Conservation (phyloP, 2,113 vertebrate species). For the Passer domesticus region DNA sequence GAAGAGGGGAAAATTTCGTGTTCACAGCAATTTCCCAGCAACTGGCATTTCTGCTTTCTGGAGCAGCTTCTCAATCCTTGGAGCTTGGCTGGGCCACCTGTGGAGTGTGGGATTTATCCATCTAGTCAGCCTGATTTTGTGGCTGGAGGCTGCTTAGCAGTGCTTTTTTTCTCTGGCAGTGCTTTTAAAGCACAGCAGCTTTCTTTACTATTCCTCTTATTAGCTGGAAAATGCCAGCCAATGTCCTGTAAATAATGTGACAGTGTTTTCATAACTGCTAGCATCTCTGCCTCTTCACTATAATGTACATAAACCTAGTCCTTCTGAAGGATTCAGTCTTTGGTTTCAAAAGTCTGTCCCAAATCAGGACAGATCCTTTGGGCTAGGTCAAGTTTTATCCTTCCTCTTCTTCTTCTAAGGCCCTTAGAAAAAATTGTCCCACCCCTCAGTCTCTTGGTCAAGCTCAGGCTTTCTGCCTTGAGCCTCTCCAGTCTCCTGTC, state of each 20-base stretch:
- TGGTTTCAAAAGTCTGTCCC: background rate
- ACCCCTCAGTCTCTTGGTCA: background rate
- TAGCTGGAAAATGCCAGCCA: background rate
- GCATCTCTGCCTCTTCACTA: background rate
- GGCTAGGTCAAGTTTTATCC: background rate
- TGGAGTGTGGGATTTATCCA: rapidly evolving
- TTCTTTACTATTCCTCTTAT: background rate
- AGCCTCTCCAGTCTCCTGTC: background rate
- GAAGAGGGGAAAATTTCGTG: background rate
- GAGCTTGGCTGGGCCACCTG: background rate
- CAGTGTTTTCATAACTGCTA: background rate
- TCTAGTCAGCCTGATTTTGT: background rate
- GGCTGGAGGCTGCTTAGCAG: background rate
- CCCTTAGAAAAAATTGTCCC: background rate
- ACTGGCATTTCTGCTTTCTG: background rate
- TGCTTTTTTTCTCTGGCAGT: background rate
- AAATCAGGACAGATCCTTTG: background rate
- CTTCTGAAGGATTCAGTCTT: background rate
- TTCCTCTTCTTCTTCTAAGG: background rate
- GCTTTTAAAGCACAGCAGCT: background rate
- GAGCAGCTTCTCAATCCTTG: background rate
- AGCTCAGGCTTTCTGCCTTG: background rate
- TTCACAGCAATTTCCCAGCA: background rate
- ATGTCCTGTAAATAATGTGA: background rate
- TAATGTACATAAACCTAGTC: background rate